Evolutionary conservation across 2,113 vertebrate genomes (phyloP).

Genomic region (Noctilio leporinus): DNA sequence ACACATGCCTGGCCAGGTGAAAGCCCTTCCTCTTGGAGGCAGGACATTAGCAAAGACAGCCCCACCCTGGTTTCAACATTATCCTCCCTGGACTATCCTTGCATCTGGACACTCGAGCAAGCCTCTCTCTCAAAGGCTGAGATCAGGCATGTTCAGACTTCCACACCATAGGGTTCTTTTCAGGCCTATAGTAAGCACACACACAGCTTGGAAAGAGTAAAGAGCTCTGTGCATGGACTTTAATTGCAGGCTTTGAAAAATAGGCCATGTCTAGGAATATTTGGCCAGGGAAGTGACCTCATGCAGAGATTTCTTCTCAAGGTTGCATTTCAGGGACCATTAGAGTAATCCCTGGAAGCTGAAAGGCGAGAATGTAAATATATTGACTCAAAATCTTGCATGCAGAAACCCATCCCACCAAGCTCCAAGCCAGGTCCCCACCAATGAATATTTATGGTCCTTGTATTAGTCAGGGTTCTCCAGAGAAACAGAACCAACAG

Average conservation of each 20-base stretch:
- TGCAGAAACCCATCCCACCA: neutral
- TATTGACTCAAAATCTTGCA: neutral
- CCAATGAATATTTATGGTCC: slow-evolving; percentile 2
- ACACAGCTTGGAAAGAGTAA: neutral
- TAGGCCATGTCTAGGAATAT: slow-evolving; percentile 18
- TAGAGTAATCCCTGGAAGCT: slow-evolving; percentile 18
- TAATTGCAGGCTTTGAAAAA: slow-evolving; percentile 44
- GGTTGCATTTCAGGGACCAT: neutral
- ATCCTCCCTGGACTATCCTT: neutral
- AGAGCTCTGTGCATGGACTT: neutral
- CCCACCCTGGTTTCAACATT: neutral
- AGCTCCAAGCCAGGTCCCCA: neutral
- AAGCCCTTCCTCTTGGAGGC: neutral
- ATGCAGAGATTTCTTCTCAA: slow-evolving; percentile 10
- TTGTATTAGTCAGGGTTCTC: neutral
- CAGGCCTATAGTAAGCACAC: neutral
- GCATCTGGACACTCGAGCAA: neutral
- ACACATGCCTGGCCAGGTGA: neutral
- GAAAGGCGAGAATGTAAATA: neutral
- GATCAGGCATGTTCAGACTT: neutral
- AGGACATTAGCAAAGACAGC: neutral
- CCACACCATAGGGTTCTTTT: neutral
- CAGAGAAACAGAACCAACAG: neutral
- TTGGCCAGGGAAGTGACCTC: slow-evolving; percentile 25
- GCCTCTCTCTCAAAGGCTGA: neutral